These are phyloP conservation scores for Clarias pachynema DNA, from an alignment of 2,797 vertebrate species.

Conservation along the genomic window DNA sequence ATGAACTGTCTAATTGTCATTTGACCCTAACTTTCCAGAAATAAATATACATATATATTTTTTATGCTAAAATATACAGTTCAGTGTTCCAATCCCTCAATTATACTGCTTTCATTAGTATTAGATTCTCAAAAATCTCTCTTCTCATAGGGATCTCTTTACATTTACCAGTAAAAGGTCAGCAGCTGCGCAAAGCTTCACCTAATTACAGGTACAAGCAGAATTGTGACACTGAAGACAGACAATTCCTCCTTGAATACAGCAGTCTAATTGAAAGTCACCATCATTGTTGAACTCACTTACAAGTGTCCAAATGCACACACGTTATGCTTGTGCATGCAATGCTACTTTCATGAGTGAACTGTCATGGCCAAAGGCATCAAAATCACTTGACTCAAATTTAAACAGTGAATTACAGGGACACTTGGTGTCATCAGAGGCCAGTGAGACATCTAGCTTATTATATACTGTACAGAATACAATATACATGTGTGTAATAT, in stretches of 20 bases:
- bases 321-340: neutral
- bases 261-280: slow-evolving; percentile 37
- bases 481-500: neutral
- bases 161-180: slow-evolving; percentile 48
- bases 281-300: slow-evolving; percentile 16
- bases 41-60: neutral
- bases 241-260: slow-evolving; percentile 28
- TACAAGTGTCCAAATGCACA: neutral
- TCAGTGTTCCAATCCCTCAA: neutral
- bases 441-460: neutral
- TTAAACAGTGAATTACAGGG: neutral
- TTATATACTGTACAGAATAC: neutral
- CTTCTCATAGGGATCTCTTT: slow-evolving; percentile 40
- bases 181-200: slow-evolving; percentile 46
- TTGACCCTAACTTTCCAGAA: neutral
- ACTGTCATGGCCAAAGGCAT: neutral
- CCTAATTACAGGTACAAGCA: slow-evolving; percentile 44
- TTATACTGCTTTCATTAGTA: neutral
- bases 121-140: neutral
- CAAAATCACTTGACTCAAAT: neutral
- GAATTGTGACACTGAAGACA: slow-evolving; percentile 30
- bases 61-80: neutral
- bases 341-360: neutral
- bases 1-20: neutral
- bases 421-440: neutral